phyloP scores from a whole-genome alignment of 2,113 vertebrate genomes.

The Scolopax mira region DNA sequence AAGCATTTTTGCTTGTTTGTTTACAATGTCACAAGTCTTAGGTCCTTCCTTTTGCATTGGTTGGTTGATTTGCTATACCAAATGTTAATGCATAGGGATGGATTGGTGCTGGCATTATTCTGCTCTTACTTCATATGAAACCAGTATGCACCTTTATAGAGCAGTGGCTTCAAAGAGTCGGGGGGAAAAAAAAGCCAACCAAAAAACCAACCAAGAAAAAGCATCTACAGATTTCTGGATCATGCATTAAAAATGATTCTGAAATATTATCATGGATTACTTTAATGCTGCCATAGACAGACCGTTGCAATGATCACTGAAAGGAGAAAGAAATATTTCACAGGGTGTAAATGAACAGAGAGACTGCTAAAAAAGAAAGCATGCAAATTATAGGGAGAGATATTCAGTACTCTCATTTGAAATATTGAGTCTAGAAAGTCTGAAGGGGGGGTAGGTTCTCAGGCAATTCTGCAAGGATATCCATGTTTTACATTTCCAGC shows the following conservation, averaged over 20 bases:
- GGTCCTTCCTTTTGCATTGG: not conserved
- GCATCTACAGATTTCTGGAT: not conserved
- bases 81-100: not conserved
- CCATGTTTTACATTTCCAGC: constrained; percentile 4
- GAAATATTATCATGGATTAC: not conserved
- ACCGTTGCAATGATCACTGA: not conserved
- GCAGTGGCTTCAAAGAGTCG: not conserved
- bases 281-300: not conserved
- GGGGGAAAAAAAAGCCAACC: not conserved
- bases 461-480: not conserved
- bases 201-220: not conserved
- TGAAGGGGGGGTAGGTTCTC: not conserved
- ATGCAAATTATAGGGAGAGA: constrained; percentile 13
- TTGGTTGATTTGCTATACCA: not conserved
- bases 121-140: not conserved
- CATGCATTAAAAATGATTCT: not conserved
- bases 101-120: not conserved
- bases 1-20: not conserved
- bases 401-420: constrained; percentile 19
- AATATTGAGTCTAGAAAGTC: constrained; percentile 7
- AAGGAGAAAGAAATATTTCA: not conserved
- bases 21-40: not conserved
- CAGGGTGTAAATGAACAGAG: not conserved
- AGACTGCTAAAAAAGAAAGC: not conserved
- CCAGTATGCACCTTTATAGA: not conserved